Evolutionary conservation across 1,140 invertebrate species (phyloP), one percentile per base, ranked within the genome.

Genomic region (Hycleus phaleratus): DNA sequence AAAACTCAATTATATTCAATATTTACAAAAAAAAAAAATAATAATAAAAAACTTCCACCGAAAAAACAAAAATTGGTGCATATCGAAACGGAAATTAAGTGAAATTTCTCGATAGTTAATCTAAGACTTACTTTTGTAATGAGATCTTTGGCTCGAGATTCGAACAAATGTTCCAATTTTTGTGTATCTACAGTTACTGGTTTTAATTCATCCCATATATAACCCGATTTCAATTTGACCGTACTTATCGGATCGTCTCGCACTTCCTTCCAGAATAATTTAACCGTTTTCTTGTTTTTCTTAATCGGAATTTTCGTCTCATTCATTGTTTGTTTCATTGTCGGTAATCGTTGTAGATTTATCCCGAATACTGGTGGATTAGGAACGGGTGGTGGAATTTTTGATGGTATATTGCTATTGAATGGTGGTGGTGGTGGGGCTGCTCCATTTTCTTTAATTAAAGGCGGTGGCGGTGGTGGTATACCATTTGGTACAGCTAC

Each of bases 241-340:
- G 86, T 76, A 9, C 88, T 84, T 11, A 87, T 81, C 12, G 85
- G 83, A 72, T 93, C 91, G 60, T 95, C 91, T 59, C 90, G 81
- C 4, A 93, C 85, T 77, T 98, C 93, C 72, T 91, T 91, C 97
- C 97, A 99, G 74, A 99, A 98, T n/a, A 99, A 77, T 78, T 97
- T 97, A 3, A 98, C 88, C n/a, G 96, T 98, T 74, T 98, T 98
- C 73, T 97, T 97, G 66, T 85, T 94, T 73, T 97, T 97, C 69
- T 88, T 89, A 12, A 82, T 77, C 4, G 72, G 69, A 68, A 70
- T 59, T 63, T 73, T 69, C 61, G 78, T 75, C 70, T 78, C 69
- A 67, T 68, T 38, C 32, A 56, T 72, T 53, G 46, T 70, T 68
- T 62, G 26, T 71, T 62, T 60, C 3, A 39, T 75, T 49, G 64